A percentile compares a stretch with the other conserved stretches of the same genome.
Conservation (phyloP, 2,888 invertebrate genomes). For the Blastobasis adustella region DNA sequence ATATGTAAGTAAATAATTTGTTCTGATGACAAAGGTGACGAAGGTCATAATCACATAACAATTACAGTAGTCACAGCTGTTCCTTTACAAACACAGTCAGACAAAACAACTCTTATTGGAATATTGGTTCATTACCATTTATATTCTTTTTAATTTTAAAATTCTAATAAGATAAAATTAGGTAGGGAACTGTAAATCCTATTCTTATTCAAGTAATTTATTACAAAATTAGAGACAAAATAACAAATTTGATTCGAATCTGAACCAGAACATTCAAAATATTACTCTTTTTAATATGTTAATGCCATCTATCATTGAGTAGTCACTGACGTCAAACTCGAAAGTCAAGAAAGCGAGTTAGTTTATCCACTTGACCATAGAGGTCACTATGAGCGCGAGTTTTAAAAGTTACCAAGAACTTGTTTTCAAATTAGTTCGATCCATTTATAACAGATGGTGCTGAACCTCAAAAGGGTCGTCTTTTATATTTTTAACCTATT, state of each 20-base stretch:
- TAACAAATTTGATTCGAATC: background rate
- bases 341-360: slow-evolving; percentile 25
- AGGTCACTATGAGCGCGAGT: slow-evolving; percentile 43
- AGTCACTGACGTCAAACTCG: slow-evolving; percentile 19
- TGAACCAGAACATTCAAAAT: background rate
- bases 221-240: no score
- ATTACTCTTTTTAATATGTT: background rate
- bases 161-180: no score
- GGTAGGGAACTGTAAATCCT: no score
- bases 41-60: slow-evolving; percentile 19
- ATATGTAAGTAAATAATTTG: no score
- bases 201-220: no score
- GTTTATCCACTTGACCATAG: slow-evolving; percentile 51
- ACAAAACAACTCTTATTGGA: no score
- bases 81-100: slow-evolving; percentile 4
- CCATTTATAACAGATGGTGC: slow-evolving; percentile 50
- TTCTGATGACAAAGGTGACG: no score
- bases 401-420: slow-evolving; percentile 35
- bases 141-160: no score
- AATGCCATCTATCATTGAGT: slow-evolving; percentile 54
- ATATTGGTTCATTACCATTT: no score
- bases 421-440: slow-evolving; percentile 44
- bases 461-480: slow-evolving; percentile 11
- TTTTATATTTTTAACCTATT: no score
- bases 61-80: slow-evolving; percentile 40